Evolutionary conservation across 30 jellyfish, hydroid and myxozoan species (phyloP).

Genomic region (Cassiopea xamachana): DNA sequence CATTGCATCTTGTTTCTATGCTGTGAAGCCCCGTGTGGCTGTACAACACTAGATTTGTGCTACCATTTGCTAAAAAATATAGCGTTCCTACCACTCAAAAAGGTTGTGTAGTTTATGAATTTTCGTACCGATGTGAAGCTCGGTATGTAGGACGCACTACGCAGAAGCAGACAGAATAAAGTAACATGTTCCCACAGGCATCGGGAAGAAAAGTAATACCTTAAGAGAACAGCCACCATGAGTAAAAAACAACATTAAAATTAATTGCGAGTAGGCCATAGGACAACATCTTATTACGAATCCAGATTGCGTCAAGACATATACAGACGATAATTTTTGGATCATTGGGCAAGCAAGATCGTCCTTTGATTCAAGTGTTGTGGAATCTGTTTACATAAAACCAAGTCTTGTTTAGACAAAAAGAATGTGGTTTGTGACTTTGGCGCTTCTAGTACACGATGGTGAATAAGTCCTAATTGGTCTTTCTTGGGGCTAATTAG

Average conservation of each 20-base stretch:
- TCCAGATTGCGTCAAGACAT: background rate
- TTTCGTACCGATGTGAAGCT: background rate
- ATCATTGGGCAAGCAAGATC: background rate
- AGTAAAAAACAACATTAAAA: background rate
- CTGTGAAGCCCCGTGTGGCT: background rate
- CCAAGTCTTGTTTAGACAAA: background rate
- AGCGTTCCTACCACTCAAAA: background rate
- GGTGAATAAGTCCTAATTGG: background rate
- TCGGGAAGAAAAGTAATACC: background rate
- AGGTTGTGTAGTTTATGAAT: background rate
- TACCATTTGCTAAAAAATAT: background rate
- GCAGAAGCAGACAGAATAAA: background rate
- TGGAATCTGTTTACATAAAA: background rate
- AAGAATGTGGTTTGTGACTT: background rate
- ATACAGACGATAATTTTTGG: background rate
- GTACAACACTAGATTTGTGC: background rate
- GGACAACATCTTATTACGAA: background rate
- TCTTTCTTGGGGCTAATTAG: background rate
- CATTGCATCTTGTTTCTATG: background rate
- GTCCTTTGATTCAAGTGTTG: background rate
- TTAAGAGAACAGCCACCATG: background rate
- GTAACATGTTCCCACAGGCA: background rate
- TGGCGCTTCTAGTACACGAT: background rate
- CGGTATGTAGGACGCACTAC: background rate
- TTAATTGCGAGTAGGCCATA: background rate